These are phyloP conservation scores for Chamaea fasciata DNA, from an alignment of 2,113 vertebrate species.

Conservation along the genomic window DNA sequence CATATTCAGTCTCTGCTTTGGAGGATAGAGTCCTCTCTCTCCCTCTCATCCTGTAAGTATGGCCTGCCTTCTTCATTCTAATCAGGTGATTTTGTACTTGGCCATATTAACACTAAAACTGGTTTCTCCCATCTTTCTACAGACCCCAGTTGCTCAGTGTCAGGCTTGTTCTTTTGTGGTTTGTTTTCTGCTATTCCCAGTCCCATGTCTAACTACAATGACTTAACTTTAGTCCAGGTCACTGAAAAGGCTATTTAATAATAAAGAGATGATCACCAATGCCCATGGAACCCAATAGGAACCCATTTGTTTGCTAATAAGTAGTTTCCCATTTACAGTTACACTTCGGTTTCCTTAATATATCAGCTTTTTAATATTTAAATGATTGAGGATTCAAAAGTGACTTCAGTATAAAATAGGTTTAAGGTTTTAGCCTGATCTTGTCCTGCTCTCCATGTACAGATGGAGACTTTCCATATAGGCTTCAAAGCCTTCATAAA, in stretches of 20 bases:
- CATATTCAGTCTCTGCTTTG: slow-evolving; percentile 21
- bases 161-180: background rate
- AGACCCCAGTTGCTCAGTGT: background rate
- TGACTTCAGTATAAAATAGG: background rate
- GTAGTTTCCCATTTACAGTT: background rate
- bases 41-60: slow-evolving; percentile 58
- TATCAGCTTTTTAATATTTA: background rate
- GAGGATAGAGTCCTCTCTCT: slow-evolving; percentile 66
- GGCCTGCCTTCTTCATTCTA: background rate
- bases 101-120: background rate
- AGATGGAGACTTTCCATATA: background rate
- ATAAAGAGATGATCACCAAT: background rate
- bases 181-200: background rate
- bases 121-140: background rate
- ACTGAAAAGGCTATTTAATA: background rate
- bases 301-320: background rate
- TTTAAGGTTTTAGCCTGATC: background rate
- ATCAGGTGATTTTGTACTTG: background rate
- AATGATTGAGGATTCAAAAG: background rate
- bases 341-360: background rate
- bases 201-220: background rate
- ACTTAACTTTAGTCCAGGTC: background rate
- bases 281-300: background rate
- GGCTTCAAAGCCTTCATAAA: background rate
- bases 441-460: background rate